A percentile compares a stretch with the other conserved stretches of the same genome.
phyloP scores from a whole-genome alignment of 2,797 vertebrate species.

The Micromesistius poutassou region DNA sequence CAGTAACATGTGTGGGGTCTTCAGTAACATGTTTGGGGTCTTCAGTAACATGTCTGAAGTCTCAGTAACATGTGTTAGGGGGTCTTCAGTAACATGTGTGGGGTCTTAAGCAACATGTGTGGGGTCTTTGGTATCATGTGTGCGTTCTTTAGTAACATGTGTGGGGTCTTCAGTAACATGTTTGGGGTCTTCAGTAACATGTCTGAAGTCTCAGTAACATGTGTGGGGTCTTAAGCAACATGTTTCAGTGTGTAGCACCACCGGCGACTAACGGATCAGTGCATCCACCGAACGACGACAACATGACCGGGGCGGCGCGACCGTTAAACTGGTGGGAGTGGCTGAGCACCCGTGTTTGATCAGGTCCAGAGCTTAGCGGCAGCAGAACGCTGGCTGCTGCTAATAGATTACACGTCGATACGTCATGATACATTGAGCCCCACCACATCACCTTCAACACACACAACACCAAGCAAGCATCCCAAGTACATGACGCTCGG shows the following conservation, averaged over 20 bases:
- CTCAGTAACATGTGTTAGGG: neutral
- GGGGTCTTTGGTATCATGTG: neutral
- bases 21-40: too few species aligned
- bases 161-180: too few species aligned
- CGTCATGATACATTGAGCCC: conserved; percentile 72
- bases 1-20: too few species aligned
- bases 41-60: neutral
- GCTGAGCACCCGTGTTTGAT: neutral
- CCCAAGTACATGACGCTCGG: conserved; percentile 96
- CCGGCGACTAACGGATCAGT: too few species aligned
- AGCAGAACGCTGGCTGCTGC: neutral
- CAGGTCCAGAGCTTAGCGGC: neutral
- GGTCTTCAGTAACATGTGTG: too few species aligned
- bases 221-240: too few species aligned
- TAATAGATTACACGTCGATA: conserved; percentile 81
- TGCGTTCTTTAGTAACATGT: neutral
- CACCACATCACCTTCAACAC: conserved; percentile 84
- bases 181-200: too few species aligned
- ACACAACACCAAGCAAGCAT: conserved; percentile 95
- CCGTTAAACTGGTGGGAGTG: too few species aligned
- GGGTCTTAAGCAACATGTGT: neutral
- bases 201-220: too few species aligned
- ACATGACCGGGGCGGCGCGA: too few species aligned
- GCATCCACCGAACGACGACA: too few species aligned
- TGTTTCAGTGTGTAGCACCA: too few species aligned